Conservation (phyloP, 2,888 invertebrate genomes). For the Ecliptopera silaceata region DNA sequence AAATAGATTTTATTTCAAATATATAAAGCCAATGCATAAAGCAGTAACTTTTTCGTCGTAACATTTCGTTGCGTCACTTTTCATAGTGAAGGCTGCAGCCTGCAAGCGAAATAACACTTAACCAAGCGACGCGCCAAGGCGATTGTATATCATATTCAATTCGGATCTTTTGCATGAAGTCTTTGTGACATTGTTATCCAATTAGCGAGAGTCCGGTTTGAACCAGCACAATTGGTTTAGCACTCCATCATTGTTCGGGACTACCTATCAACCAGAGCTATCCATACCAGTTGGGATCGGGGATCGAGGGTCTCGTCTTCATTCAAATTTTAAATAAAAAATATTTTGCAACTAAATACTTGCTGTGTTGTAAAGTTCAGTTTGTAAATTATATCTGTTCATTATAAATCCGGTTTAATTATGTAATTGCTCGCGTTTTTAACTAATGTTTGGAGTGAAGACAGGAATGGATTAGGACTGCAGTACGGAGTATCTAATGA, state of each 20-base stretch:
- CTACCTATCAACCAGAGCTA: not conserved
- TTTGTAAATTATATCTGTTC: no score
- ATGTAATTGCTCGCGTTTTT: no score
- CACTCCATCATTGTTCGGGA: not conserved
- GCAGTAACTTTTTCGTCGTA: no score
- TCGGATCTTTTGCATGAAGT: conserved; percentile 3
- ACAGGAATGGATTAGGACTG: not conserved
- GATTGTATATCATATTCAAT: not conserved
- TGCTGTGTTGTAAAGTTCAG: not conserved
- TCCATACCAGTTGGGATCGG: not conserved
- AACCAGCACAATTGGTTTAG: conserved; percentile 11
- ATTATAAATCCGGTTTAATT: no score
- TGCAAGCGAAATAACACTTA: not conserved
- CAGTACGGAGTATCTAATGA: not conserved
- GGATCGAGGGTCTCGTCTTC: not conserved
- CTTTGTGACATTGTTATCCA: conserved; percentile 15
- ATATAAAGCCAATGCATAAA: no score
- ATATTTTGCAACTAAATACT: not conserved
- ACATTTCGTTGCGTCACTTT: no score
- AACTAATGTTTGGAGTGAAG: no score
- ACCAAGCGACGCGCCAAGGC: not conserved
- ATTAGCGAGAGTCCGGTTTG: conserved; percentile 5
- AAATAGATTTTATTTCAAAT: no score
- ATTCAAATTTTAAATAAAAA: not conserved
- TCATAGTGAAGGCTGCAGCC: not conserved